phyloP scores from a whole-genome alignment of 2,888 invertebrate species.

The Dastarcus helophoroides region DNA sequence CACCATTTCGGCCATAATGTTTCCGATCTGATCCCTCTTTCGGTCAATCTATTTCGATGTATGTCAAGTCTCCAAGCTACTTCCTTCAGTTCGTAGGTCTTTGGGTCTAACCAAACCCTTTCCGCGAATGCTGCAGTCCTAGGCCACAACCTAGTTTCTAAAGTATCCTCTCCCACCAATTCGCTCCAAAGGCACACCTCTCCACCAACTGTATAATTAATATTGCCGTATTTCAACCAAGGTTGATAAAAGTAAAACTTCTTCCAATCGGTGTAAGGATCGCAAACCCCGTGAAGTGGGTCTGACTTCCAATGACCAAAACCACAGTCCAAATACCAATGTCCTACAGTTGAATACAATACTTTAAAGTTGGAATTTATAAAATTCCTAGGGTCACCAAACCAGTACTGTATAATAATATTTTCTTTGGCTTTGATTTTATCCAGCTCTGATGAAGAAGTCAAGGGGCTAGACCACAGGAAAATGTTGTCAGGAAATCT shows the following conservation, averaged over 20 bases:
- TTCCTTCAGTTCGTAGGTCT: constrained; percentile 37
- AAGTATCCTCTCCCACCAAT: constrained; percentile 56
- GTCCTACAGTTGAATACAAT: constrained; percentile 70
- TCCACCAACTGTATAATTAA: constrained; percentile 48
- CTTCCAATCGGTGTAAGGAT: constrained; percentile 76
- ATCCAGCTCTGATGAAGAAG: constrained; percentile 40
- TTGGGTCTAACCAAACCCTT: constrained; percentile 56
- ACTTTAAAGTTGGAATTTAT: constrained; percentile 61
- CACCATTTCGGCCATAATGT: constrained; percentile 69
- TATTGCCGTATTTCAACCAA: constrained; percentile 42
- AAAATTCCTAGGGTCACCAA: constrained; percentile 57
- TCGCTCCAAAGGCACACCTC: constrained; percentile 77
- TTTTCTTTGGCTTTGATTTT: constrained; percentile 27
- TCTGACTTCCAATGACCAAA: constrained; percentile 71
- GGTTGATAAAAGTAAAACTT: constrained; percentile 70
- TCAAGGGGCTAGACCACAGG: constrained; percentile 65
- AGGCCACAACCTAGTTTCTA: constrained; percentile 73
- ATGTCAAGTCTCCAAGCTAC: constrained; percentile 53
- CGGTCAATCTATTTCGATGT: constrained; percentile 48
- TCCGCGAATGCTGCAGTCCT: constrained; percentile 68
- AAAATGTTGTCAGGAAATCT: constrained; percentile 43
- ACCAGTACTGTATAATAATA: constrained; percentile 67
- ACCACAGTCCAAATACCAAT: constrained; percentile 79
- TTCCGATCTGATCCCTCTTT: constrained; percentile 50
- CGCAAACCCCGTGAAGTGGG: constrained; percentile 62